phyloP scores from a whole-genome alignment of 2,888 invertebrate species.

The Megalurothrips usitatus region DNA sequence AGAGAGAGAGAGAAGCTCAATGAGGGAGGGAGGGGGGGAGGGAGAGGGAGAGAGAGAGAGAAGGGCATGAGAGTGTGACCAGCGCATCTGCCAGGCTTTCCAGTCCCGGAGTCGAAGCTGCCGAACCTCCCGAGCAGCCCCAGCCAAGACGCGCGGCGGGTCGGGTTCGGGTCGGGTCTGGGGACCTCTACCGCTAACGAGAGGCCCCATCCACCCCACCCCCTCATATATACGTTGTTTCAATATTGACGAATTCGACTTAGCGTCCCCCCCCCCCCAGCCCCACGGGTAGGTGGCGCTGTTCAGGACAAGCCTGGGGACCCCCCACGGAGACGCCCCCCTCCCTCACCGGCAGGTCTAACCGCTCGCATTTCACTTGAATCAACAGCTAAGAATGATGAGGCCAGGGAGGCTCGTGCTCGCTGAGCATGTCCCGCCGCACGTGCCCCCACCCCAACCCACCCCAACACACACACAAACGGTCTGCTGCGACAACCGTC shows the following conservation, averaged over 20 bases:
- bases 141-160: neutral
- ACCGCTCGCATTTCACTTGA: conserved; percentile 19
- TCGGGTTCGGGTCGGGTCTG: neutral
- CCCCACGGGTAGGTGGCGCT: neutral
- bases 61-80: too few species aligned
- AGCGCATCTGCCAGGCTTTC: too few species aligned
- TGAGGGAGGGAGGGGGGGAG: too few species aligned
- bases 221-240: neutral
- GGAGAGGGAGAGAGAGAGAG: too few species aligned
- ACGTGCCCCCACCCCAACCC: neutral
- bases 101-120: neutral
- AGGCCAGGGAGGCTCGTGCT: neutral
- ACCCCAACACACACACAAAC: neutral
- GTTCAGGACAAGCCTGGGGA: too few species aligned
- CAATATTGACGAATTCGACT: neutral
- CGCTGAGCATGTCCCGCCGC: neutral
- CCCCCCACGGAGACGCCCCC: neutral
- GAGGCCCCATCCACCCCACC: neutral
- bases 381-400: conserved; percentile 12
- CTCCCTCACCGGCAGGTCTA: neutral
- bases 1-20: too few species aligned
- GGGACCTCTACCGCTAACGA: neutral
- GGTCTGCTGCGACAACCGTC: neutral
- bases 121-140: neutral
- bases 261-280: neutral